Conservation (phyloP, 2,797 vertebrate genomes). For the Rhabdomys pumilio region DNA sequence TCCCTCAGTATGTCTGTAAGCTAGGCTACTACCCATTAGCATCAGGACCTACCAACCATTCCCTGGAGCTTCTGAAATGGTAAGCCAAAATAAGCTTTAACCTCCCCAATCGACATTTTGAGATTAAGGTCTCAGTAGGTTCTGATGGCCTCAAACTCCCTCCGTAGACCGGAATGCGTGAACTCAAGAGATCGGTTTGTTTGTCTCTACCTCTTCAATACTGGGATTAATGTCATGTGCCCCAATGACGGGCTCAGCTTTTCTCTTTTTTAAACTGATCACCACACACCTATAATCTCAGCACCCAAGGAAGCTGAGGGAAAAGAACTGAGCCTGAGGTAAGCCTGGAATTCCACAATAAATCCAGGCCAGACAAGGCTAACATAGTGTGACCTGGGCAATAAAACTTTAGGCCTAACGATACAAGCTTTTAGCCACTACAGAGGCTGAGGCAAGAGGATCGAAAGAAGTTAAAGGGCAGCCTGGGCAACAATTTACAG, state of each 20-base stretch:
- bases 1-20: neutral
- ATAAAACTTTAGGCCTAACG: neutral
- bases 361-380: neutral
- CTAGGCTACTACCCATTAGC: neutral
- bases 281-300: neutral
- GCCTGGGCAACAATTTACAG: neutral
- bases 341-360: neutral
- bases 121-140: neutral
- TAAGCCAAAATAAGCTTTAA: neutral
- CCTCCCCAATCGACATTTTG: neutral
- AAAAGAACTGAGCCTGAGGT: neutral
- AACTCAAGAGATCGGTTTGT: neutral
- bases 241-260: neutral
- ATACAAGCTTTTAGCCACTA: neutral
- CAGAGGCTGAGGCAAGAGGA: neutral
- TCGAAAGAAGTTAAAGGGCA: neutral
- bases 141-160: neutral
- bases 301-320: neutral
- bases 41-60: neutral
- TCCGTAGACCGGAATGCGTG: neutral
- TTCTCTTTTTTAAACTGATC: neutral
- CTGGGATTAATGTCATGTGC: neutral
- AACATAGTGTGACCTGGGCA: neutral
- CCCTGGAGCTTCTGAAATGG: neutral
- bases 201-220: neutral